Base-by-base conservation (phyloP, 2,888 invertebrate species). In the Dascillus cervinus region DNA sequence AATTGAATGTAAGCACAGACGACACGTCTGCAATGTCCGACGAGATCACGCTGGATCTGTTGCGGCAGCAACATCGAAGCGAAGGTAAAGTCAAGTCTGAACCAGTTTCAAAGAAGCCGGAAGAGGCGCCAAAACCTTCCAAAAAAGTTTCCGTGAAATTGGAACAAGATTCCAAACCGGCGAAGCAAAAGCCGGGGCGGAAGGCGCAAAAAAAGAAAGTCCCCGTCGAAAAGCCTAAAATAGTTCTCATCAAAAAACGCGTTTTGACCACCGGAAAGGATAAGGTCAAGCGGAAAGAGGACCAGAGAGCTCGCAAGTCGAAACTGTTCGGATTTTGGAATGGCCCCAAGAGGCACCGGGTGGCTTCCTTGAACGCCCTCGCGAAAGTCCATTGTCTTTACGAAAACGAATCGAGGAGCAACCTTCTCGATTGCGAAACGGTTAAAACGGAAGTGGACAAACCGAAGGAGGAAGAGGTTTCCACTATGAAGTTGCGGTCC, bases 371-470 rank as follows among this genome's bases (percentile, higher is more conserved):
- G 14, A 91, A 91, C 58, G 91, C 91, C 1, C 62, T 85, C 47
- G 89, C 89, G 13, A 90, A 90, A 69, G 90, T 91, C 2, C 89
- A 90, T 59, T 89, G 89, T 55, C 70, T 91, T 12, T 90, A 90
- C 55, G 90, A 90, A 63, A 90, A 90, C 57, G 90, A 90, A 65
- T 80, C 82, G 28, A 71, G 82, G 27, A 79, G 79, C 1, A 82
- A 80, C 37, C 73, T 82, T 30, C 56, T 70, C 8, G 72, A 71
- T 15, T 51, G 41, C n/a, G 39, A 43, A 25, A 11, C 27, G n/a
- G 33, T 43, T 14, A 43, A 48, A 26, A 39, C 47, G 17, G 42
- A 42, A 20, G 46, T 46, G 17, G 43, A 46, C 11, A 57, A 53
- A 13, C 43, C 50, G 20, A 38, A 41, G 6, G 42, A 46, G 3